A percentile compares a stretch with the other conserved stretches of the same genome.
phyloP scores from a whole-genome alignment of 2,113 vertebrate genomes.

The Barbus barbus region DNA sequence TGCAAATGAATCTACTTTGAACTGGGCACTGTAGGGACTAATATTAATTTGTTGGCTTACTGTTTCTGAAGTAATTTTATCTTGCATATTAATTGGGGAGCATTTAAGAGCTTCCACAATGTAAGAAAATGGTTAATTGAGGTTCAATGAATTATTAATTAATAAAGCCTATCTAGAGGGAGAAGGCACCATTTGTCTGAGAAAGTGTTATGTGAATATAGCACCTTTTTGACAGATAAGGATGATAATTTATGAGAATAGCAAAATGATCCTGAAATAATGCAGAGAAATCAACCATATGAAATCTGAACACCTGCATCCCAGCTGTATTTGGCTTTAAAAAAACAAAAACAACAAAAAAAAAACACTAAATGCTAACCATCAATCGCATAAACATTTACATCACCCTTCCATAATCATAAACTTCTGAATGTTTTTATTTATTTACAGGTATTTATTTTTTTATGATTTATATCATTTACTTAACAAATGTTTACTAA shows the following conservation, averaged over 20 bases:
- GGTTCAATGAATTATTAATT: conserved; percentile 47
- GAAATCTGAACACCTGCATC: neutral
- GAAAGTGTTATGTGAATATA: no score
- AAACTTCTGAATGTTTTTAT: no score
- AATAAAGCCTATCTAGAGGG: neutral
- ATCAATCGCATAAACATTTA: neutral
- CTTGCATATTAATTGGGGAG: conserved; percentile 28
- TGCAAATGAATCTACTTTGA: neutral
- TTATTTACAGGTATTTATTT: no score
- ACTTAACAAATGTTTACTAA: neutral
- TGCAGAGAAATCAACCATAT: neutral
- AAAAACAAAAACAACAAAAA: neutral
- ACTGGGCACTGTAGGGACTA: neutral
- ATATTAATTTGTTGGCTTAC: conserved; percentile 8
- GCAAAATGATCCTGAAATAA: neutral
- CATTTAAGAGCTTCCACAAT: conserved; percentile 48
- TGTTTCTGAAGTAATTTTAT: conserved; percentile 27
- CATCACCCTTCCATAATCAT: neutral
- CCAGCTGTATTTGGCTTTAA: neutral
- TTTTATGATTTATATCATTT: neutral
- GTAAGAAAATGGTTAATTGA: conserved; percentile 44
- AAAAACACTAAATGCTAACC: neutral
- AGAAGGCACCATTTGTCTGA: neutral
- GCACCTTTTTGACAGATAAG: no score
- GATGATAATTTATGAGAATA: neutral